Evolutionary conservation across 2,797 vertebrate species (phyloP).

Genomic region (Atherinosoma microstoma): DNA sequence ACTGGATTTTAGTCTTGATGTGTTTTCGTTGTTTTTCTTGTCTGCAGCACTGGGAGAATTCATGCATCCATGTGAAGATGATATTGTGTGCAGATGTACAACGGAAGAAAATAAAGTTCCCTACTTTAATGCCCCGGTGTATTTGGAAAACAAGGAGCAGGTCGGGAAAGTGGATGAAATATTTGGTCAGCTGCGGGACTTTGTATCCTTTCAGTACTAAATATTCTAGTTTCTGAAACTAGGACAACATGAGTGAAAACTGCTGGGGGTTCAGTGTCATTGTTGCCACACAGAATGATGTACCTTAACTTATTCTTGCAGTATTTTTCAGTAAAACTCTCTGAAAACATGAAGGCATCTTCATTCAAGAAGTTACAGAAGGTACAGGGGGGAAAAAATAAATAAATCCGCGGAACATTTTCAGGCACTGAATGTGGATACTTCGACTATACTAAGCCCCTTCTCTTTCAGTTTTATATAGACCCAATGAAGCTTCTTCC

Average conservation of each 20-base stretch:
- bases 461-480: slow-evolving; percentile 91
- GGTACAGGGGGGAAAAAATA: slow-evolving; percentile 75
- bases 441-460: accelerated
- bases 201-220: slow-evolving; percentile 90
- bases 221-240: neutral
- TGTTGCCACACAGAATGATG: neutral
- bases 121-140: slow-evolving; percentile 97
- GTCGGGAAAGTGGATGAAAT: slow-evolving; percentile 99
- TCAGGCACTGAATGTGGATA: neutral
- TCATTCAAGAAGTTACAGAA: slow-evolving; percentile 99
- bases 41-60: slow-evolving; percentile 92
- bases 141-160: slow-evolving; percentile 98
- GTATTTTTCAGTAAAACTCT: slow-evolving; percentile 99
- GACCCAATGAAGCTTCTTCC: slow-evolving; percentile 96
- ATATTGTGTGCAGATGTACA: slow-evolving; percentile 93
- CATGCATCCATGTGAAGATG: slow-evolving; percentile 97
- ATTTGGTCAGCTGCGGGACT: slow-evolving; percentile 95
- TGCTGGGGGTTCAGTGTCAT: neutral
- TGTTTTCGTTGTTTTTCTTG: slow-evolving; percentile 15
- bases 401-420: neutral
- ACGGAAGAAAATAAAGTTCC: slow-evolving; percentile 97
- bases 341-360: slow-evolving; percentile 96
- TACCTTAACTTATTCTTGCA: slow-evolving; percentile 73
- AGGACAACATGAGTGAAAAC: too few species aligned
- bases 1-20: neutral